phyloP scores from a whole-genome alignment of 2,113 vertebrate species.

The Barbus barbus region DNA sequence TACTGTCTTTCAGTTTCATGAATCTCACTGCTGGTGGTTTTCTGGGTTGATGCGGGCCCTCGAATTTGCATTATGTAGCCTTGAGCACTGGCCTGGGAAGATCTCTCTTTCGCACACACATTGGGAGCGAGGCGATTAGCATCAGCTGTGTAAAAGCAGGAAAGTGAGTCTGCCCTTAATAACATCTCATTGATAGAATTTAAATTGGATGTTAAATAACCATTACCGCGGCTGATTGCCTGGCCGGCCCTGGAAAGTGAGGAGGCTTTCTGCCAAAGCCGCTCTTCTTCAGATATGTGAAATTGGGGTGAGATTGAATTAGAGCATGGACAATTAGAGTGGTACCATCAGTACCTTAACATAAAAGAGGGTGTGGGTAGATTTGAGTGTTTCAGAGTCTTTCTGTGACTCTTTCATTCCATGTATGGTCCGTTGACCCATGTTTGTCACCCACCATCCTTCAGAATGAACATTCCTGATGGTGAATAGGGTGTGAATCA shows the following conservation, averaged over 20 bases:
- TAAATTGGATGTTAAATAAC: slow-evolving; percentile 85
- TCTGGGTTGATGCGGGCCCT: neutral
- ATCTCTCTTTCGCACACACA: slow-evolving; percentile 29
- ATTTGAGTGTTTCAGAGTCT: neutral
- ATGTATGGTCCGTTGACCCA: neutral
- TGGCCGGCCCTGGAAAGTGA: slow-evolving; percentile 64
- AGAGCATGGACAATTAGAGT: slow-evolving; percentile 75
- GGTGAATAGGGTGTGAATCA: neutral
- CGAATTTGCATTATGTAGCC: slow-evolving; percentile 23
- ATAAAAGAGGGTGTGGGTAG: slow-evolving; percentile 27
- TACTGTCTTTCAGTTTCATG: neutral
- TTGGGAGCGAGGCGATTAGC: slow-evolving; percentile 63
- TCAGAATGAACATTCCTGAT: neutral
- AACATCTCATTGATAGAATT: slow-evolving; percentile 74
- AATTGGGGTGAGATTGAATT: slow-evolving; percentile 79
- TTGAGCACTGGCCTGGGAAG: slow-evolving; percentile 41
- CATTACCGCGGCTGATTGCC: slow-evolving; percentile 77
- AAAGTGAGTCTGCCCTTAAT: slow-evolving; percentile 68
- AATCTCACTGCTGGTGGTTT: neutral
- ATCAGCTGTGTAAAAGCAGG: slow-evolving; percentile 68
- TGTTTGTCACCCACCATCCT: neutral
- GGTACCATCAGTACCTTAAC: slow-evolving; percentile 53
- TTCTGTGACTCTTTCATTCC: neutral
- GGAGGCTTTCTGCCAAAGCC: slow-evolving; percentile 63
- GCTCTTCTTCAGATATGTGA: slow-evolving; percentile 67